phyloP scores from a whole-genome alignment of 2,888 invertebrate species.

The Lasioglossum calceatum region DNA sequence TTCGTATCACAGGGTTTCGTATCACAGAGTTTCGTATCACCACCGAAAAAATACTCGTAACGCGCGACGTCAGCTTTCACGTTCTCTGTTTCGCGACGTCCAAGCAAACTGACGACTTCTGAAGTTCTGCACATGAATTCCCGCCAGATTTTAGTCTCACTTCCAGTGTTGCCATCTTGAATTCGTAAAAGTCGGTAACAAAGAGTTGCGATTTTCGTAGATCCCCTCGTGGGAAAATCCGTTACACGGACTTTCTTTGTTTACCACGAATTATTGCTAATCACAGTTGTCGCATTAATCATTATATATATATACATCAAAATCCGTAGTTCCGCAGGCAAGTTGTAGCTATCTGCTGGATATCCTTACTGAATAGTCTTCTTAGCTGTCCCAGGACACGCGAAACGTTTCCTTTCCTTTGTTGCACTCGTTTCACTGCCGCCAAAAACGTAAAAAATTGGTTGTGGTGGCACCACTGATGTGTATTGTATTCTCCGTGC shows the following conservation, averaged over 20 bases:
- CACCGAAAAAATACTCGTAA: constrained; percentile 9
- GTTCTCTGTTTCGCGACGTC: neutral
- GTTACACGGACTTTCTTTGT: neutral
- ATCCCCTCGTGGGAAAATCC: neutral
- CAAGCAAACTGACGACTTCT: constrained; percentile 10
- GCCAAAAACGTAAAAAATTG: neutral
- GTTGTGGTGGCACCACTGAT: neutral
- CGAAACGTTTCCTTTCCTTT: neutral
- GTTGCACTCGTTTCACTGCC: neutral
- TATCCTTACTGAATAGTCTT: no score
- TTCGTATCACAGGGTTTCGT: no score
- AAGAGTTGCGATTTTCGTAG: neutral
- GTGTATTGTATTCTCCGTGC: no score
- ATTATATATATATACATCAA: no score
- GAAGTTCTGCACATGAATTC: neutral
- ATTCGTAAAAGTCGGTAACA: neutral
- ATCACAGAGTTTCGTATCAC: neutral
- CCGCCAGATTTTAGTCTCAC: neutral
- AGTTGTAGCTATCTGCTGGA: neutral
- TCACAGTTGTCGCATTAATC: neutral
- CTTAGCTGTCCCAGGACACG: no score
- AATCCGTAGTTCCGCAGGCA: neutral
- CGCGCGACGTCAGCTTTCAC: constrained; percentile 24
- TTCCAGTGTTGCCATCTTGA: neutral
- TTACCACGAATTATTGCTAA: neutral